phyloP scores from a whole-genome alignment of 1,140 invertebrate species.

The Papilio dardanus region DNA sequence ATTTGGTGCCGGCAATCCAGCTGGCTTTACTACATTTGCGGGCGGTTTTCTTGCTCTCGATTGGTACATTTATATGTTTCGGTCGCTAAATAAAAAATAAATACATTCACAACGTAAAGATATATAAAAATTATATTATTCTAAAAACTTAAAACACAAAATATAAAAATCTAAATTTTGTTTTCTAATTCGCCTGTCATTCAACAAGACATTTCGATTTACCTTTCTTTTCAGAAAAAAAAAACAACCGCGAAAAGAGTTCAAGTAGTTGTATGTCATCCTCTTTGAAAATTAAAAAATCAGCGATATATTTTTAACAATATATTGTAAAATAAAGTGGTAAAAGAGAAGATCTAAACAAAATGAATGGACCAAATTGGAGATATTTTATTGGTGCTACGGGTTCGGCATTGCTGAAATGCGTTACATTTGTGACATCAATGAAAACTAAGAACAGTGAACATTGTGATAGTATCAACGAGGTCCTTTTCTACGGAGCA shows the following conservation, averaged over 20 bases:
- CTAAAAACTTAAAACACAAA: constrained; percentile 29
- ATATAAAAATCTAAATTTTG: constrained; percentile 24
- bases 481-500: constrained; percentile 66
- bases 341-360: background rate
- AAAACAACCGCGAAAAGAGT: background rate
- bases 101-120: constrained; percentile 21
- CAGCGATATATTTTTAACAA: background rate
- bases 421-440: constrained; percentile 35
- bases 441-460: constrained; percentile 20
- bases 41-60: constrained; percentile 3
- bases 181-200: constrained; percentile 25
- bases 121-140: constrained; percentile 28
- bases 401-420: constrained; percentile 41
- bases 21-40: constrained; percentile 20
- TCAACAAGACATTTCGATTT: constrained; percentile 26
- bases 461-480: constrained; percentile 52
- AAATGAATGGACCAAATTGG: constrained; percentile 44
- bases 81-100: background rate
- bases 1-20: background rate
- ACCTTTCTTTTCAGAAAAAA: constrained; percentile 28
- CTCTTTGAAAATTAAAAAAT: background rate
- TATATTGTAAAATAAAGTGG: background rate
- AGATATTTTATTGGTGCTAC: constrained; percentile 44
- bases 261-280: constrained; percentile 13
- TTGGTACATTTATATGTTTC: constrained; percentile 25